Conservation (phyloP, 2,888 invertebrate species). For the Graphium colonna region DNA sequence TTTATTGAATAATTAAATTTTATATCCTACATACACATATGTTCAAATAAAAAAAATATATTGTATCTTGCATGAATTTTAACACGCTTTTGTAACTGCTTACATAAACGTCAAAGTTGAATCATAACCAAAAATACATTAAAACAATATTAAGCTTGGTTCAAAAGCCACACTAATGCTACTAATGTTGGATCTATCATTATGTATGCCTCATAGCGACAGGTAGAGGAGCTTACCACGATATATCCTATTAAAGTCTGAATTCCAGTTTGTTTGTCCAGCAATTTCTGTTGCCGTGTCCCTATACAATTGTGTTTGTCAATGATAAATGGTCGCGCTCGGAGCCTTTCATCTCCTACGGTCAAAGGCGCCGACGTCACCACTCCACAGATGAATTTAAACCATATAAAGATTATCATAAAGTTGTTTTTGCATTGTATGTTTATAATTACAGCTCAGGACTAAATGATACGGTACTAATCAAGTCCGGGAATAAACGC, state of each 20-base stretch:
- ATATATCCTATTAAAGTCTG: constrained; percentile 49
- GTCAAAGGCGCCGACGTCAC: constrained; percentile 68
- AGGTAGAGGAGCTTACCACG: constrained; percentile 13
- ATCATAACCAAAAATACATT: too few species aligned
- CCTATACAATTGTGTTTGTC: constrained; percentile 78
- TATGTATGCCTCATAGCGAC: constrained; percentile 1
- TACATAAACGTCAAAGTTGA: too few species aligned
- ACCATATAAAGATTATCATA: constrained; percentile 30
- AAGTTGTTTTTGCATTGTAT: constrained; percentile 35
- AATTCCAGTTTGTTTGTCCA: constrained; percentile 71
- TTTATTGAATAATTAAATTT: too few species aligned
- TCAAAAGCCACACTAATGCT: too few species aligned
- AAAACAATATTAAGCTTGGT: too few species aligned
- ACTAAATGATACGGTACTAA: constrained; percentile 80
- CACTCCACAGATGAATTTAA: constrained; percentile 34
- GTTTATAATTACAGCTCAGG: constrained; percentile 72
- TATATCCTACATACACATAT: too few species aligned
- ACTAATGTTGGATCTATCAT: too few species aligned
- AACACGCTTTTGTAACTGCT: too few species aligned
- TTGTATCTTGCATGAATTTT: too few species aligned
- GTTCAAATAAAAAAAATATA: too few species aligned
- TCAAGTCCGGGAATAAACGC: constrained; percentile 75
- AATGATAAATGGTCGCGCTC: constrained; percentile 77
- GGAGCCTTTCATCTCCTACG: constrained; percentile 73
- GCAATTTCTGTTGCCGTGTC: constrained; percentile 70